Base-by-base conservation (phyloP, 2,888 invertebrate genomes). In the Lacanobia wlatinum region DNA sequence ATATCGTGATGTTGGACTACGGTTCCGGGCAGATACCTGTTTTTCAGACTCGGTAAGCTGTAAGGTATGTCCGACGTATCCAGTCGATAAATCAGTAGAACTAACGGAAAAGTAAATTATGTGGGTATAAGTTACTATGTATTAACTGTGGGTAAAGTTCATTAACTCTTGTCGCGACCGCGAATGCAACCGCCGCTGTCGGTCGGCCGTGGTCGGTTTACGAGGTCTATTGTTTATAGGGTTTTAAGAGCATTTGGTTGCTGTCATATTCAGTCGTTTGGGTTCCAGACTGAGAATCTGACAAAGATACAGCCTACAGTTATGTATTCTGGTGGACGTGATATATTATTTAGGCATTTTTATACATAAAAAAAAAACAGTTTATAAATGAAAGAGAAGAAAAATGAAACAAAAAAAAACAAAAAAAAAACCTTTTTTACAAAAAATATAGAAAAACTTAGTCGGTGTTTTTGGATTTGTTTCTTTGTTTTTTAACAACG, bases 71-170 rank as follows among this genome's bases (percentile, higher is more conserved):
- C 70, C 28, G 58, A 70, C 12, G 38, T 53, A 70, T 53, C 3
- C 21, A 50, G 60, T 43, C 55, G 18, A 79, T 79, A 59, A 67
- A 76, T 69, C 71, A 76, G 23, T 71, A 12, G 16, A 14, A 23
- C 52, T 46, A 52, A 58, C 61, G 65, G 52, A 68, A 74, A 65
- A 69, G 53, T 28, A 66, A 73, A 69, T 50, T 50, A 79, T 55
- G 58, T 55, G n/a, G n/a, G 55, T 21, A 40, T 64, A 55, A 79
- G 64, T 61, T 71, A 78, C 28, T 71, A 38, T 18, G 5, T 38
- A 62, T 48, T 62, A 23, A 59, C n/a, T 48, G 28, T 43, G 14
- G 23, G 52, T 28, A 50, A 60, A 73, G 80, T 76, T 79, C 73
- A 60, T 60, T 76, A 64, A 63, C 76, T 73, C 63, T 38, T 55